These are phyloP conservation scores for Pomacea canaliculata DNA, from an alignment of 2,888 invertebrate genomes.

Conservation along the genomic window DNA sequence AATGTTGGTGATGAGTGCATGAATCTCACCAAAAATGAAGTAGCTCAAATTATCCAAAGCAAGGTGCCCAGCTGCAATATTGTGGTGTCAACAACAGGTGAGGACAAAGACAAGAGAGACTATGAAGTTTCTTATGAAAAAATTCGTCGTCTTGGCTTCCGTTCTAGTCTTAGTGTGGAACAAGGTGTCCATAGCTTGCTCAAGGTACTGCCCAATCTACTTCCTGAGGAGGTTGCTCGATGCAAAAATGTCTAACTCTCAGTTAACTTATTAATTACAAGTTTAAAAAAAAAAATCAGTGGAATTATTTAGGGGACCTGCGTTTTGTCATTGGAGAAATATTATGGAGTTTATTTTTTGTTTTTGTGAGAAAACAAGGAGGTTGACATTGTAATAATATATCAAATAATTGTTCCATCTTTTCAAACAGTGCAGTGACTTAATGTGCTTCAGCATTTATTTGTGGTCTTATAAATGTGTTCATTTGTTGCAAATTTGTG, in stretches of 20 bases:
- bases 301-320: no score
- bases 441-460: no score
- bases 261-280: background rate
- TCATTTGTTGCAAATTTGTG: no score
- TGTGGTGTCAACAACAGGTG: slow-evolving; percentile 54
- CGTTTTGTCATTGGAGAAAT: no score
- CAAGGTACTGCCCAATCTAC: slow-evolving; percentile 59
- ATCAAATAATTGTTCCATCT: no score
- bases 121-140: slow-evolving; percentile 68
- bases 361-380: no score
- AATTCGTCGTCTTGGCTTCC: slow-evolving; percentile 63
- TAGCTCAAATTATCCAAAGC: slow-evolving; percentile 60
- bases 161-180: slow-evolving; percentile 60
- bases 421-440: no score
- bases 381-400: no score
- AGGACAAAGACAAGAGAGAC: slow-evolving; percentile 69
- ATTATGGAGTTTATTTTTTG: no score
- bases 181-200: slow-evolving; percentile 64
- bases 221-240: slow-evolving; percentile 39
- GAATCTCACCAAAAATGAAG: slow-evolving; percentile 67
- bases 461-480: no score
- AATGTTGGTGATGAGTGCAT: slow-evolving; percentile 69
- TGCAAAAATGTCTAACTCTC: slow-evolving; percentile 48
- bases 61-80: slow-evolving; percentile 59
- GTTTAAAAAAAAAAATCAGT: no score